Conservation (phyloP, 23 tunicate genomes). For the Diplosoma virens region DNA sequence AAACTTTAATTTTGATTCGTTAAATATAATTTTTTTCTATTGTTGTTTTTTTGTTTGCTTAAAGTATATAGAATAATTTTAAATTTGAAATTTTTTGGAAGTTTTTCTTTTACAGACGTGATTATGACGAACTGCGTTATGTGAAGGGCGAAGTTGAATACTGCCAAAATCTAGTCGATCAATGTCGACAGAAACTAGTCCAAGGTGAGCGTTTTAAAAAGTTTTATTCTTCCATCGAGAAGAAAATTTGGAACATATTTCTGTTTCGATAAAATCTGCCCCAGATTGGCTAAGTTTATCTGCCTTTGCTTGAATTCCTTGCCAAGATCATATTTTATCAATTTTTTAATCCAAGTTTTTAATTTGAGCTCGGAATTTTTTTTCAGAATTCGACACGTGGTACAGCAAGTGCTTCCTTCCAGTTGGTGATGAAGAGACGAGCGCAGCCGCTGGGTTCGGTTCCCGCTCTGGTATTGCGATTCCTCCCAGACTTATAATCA, state of each 20-base stretch:
- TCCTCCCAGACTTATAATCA: conserved; percentile 63
- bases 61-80: not conserved
- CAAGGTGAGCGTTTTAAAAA: too few species aligned
- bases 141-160: conserved; percentile 85
- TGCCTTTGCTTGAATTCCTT: too few species aligned
- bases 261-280: too few species aligned
- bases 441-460: conserved; percentile 64
- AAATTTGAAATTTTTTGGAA: too few species aligned
- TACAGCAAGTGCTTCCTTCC: conserved; percentile 80
- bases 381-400: conserved; percentile 82
- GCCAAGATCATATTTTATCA: too few species aligned
- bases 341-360: too few species aligned
- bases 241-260: too few species aligned
- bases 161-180: conserved; percentile 83
- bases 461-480: conserved; percentile 56
- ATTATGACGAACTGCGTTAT: conserved; percentile 73
- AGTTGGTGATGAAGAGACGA: conserved; percentile 40
- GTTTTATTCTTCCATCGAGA: too few species aligned
- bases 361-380: too few species aligned
- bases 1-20: too few species aligned
- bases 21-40: too few species aligned
- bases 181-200: conserved; percentile 65
- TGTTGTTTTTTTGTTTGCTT: not conserved
- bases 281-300: too few species aligned
- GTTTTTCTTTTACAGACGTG: conserved; percentile 35